Evolutionary conservation across 2,888 invertebrate genomes (phyloP).

Genomic region (Hanleya hanleyi): DNA sequence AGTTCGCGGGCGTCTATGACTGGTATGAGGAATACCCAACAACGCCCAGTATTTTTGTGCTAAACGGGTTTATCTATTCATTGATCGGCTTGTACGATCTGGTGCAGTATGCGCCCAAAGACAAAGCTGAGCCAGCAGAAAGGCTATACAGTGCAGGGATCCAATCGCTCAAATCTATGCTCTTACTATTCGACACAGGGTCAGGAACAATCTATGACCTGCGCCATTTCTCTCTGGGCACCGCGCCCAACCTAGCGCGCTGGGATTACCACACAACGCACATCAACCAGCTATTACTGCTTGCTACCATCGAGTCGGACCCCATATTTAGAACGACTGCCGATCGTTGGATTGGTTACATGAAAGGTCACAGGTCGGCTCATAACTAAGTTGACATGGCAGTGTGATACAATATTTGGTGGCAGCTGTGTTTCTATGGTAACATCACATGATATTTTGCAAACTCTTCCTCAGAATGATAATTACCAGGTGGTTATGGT

Average conservation of each 20-base stretch:
- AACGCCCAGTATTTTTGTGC: slow-evolving; percentile 89
- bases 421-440: too few relatives aligned
- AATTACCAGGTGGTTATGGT: too few relatives aligned
- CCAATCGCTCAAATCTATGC: slow-evolving; percentile 87
- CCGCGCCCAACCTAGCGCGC: slow-evolving; percentile 90
- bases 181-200: slow-evolving; percentile 93
- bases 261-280: slow-evolving; percentile 99
- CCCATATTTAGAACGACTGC: slow-evolving; percentile 88
- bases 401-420: too few relatives aligned
- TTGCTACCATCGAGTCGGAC: slow-evolving; percentile 85
- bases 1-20: slow-evolving; percentile 86
- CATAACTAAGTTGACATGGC: too few relatives aligned
- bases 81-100: slow-evolving; percentile 96
- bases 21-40: slow-evolving; percentile 99
- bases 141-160: slow-evolving; percentile 63
- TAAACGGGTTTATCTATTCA: slow-evolving; percentile 99
- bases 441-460: too few relatives aligned
- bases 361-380: slow-evolving; percentile 94
- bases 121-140: slow-evolving; percentile 78
- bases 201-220: slow-evolving; percentile 97
- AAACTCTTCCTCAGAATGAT: too few relatives aligned
- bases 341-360: slow-evolving; percentile 94
- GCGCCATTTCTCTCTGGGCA: slow-evolving; percentile 86
- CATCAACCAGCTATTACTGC: slow-evolving; percentile 88
- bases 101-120: slow-evolving; percentile 82